Evolutionary conservation across 2,113 vertebrate species (phyloP).

Genomic region (human): DNA sequence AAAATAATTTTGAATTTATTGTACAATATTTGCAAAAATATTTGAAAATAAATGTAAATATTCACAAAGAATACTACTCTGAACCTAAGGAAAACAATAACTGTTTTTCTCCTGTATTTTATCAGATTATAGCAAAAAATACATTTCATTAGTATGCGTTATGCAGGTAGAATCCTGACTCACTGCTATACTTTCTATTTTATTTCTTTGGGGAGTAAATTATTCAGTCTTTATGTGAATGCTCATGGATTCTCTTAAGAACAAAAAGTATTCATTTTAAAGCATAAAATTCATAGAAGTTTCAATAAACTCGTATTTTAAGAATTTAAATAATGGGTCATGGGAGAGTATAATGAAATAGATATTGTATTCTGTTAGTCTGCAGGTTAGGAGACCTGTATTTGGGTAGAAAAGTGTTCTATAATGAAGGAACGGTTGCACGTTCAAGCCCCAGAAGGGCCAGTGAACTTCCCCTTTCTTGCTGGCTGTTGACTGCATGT

Average conservation of each 20-base stretch:
- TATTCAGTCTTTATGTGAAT: not conserved
- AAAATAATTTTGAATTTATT: not conserved
- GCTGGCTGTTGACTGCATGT: not conserved
- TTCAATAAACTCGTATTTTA: constrained; percentile 4
- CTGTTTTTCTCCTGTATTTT: not conserved
- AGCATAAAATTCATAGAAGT: not conserved
- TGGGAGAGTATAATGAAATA: not conserved
- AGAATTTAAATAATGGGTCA: not conserved
- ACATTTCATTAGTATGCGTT: not conserved
- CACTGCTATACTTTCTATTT: not conserved
- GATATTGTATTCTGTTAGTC: not conserved
- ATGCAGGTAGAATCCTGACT: not conserved
- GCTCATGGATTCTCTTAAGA: not conserved
- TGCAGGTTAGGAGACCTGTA: not conserved
- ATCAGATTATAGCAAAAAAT: not conserved
- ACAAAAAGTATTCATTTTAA: constrained; percentile 2
- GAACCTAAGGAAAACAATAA: not conserved
- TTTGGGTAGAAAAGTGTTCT: not conserved
- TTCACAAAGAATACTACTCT: not conserved
- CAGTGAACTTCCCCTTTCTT: not conserved
- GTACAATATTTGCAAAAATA: not conserved
- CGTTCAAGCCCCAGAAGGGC: not conserved
- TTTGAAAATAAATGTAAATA: not conserved
- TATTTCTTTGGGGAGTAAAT: constrained; percentile 43
- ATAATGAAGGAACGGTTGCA: not conserved